phyloP scores from a whole-genome alignment of 2,797 vertebrate genomes.

The Lagocephalus sceleratus region DNA sequence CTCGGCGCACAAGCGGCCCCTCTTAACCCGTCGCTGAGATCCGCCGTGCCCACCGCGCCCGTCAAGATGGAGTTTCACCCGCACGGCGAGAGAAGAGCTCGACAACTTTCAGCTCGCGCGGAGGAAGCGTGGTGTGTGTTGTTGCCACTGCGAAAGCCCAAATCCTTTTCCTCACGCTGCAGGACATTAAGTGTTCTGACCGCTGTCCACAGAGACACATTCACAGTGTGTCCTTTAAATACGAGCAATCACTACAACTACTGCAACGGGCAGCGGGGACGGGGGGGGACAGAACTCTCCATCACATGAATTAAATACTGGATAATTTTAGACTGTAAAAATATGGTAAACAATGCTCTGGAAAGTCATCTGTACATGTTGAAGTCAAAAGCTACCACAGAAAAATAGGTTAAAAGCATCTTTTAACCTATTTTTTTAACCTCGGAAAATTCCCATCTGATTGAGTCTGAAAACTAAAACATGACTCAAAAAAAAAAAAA shows the following conservation, averaged over 20 bases:
- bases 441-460: neutral
- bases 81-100: slow-evolving; percentile 61
- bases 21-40: slow-evolving; percentile 32
- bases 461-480: slow-evolving; percentile 1
- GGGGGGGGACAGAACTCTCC: too few species aligned
- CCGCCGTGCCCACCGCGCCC: slow-evolving; percentile 36
- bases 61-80: slow-evolving; percentile 56
- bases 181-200: slow-evolving; percentile 68
- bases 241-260: too few species aligned
- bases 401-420: slow-evolving; percentile 1
- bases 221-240: slow-evolving; percentile 44
- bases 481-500: neutral
- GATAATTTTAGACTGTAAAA: slow-evolving; percentile 35
- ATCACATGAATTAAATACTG: too few species aligned
- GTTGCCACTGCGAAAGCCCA: slow-evolving; percentile 72
- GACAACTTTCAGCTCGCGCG: slow-evolving; percentile 66
- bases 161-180: slow-evolving; percentile 70
- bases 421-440: too few species aligned
- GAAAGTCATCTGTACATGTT: too few species aligned
- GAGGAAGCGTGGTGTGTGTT: slow-evolving; percentile 68
- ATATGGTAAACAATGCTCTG: neutral
- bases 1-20: slow-evolving; percentile 32
- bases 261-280: too few species aligned
- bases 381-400: neutral
- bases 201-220: slow-evolving; percentile 63